A percentile compares a stretch with the other conserved stretches of the same genome.
Evolutionary conservation across 2,888 invertebrate species (phyloP).

Genomic region (Salpingus planirostris): DNA sequence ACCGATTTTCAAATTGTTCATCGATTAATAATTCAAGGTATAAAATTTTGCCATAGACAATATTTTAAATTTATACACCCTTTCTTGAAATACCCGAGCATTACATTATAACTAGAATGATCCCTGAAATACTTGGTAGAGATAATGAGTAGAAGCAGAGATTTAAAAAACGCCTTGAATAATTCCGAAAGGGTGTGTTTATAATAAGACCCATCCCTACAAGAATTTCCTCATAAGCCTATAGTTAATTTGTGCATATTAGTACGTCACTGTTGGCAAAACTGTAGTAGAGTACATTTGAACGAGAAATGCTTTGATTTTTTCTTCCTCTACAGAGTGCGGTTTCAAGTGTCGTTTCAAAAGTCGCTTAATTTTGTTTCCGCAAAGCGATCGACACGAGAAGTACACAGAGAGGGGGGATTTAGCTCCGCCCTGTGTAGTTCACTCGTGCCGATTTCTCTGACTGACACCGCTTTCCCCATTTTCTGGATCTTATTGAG

Average conservation of each 20-base stretch:
- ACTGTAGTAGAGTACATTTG: constrained; percentile 7
- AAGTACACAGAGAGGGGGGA: no score
- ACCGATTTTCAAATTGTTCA: constrained; percentile 35
- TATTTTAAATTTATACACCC: background rate
- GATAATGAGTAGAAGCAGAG: no score
- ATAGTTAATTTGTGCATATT: constrained; percentile 37
- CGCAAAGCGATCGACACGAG: no score
- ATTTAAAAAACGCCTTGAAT: constrained; percentile 5
- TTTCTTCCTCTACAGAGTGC: no score
- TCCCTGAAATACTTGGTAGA: no score
- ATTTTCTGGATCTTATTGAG: constrained; percentile 1
- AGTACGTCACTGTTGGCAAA: constrained; percentile 21
- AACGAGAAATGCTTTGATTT: background rate
- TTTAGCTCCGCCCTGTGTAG: no score
- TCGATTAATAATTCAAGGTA: constrained; percentile 13
- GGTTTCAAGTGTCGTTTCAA: no score
- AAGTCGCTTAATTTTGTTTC: no score
- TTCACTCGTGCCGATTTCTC: no score
- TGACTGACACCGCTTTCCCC: background rate
- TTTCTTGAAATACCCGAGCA: no score
- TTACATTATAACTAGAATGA: no score
- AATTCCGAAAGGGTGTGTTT: background rate
- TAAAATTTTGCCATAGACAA: constrained; percentile 3
- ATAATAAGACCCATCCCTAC: constrained; percentile 26
- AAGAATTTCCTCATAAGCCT: constrained; percentile 25